phyloP scores from a whole-genome alignment of 1,140 invertebrate species.

The Armadillidium nasatum region DNA sequence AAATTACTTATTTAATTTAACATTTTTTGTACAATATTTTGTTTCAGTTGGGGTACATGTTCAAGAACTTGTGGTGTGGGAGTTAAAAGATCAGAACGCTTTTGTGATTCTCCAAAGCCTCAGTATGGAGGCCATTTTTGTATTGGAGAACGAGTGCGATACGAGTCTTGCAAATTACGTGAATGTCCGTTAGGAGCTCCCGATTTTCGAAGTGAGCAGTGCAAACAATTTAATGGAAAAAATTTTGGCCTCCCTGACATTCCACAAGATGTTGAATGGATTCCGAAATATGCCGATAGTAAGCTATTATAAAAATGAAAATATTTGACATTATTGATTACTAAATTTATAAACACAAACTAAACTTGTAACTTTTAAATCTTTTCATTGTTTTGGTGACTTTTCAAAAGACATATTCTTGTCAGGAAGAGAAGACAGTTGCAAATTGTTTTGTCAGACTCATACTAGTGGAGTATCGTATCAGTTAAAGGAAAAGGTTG shows the following conservation, averaged over 20 bases:
- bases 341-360: too few relatives aligned
- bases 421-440: constrained; percentile 62
- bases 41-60: constrained; percentile 62
- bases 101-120: constrained; percentile 71
- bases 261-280: constrained; percentile 67
- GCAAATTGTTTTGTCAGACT: constrained; percentile 77
- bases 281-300: constrained; percentile 75
- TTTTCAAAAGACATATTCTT: too few relatives aligned
- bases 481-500: constrained; percentile 68
- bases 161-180: constrained; percentile 64
- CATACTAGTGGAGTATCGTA: constrained; percentile 65
- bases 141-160: constrained; percentile 67
- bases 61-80: constrained; percentile 82
- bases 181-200: constrained; percentile 60
- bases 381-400: too few relatives aligned
- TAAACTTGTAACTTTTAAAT: too few relatives aligned
- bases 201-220: constrained; percentile 69
- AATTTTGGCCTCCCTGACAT: constrained; percentile 65
- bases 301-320: constrained; percentile 31
- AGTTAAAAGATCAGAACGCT: constrained; percentile 65
- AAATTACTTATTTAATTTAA: too few relatives aligned
- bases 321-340: too few relatives aligned
- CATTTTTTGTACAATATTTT: not conserved
- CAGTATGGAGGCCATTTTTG: constrained; percentile 73
- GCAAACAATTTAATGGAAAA: constrained; percentile 68